Evolutionary conservation across 2,113 vertebrate genomes (phyloP).

Genomic region (Gopherus flavomarginatus): DNA sequence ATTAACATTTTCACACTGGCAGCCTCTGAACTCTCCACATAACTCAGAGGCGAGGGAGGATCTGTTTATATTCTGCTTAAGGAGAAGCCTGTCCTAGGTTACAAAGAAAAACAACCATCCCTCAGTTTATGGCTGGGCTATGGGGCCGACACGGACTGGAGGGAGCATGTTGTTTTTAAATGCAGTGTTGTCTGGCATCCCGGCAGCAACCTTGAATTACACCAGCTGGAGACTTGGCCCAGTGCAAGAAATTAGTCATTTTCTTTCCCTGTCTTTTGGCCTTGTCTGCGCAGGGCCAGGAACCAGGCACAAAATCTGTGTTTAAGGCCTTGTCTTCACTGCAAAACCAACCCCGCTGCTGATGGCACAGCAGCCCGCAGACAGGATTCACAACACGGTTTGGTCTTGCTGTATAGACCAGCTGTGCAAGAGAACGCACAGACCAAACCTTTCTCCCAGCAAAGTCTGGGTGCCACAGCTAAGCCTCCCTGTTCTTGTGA

Average conservation of each 20-base stretch:
- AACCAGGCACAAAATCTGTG: neutral
- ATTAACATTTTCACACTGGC: slow-evolving; percentile 62
- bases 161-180: neutral
- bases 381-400: neutral
- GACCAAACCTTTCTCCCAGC: neutral
- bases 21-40: slow-evolving; percentile 6
- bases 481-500: neutral
- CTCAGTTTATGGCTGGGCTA: neutral
- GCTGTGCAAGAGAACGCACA: neutral
- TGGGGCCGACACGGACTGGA: neutral
- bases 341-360: neutral
- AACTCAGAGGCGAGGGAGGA: slow-evolving; percentile 47
- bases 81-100: neutral
- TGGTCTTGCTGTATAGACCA: neutral
- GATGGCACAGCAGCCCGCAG: accelerated
- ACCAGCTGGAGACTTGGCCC: neutral
- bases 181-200: neutral
- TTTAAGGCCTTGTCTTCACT: neutral
- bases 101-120: neutral
- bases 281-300: neutral
- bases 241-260: neutral
- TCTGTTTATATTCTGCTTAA: slow-evolving; percentile 15
- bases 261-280: neutral
- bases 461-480: neutral
- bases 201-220: neutral